These are phyloP conservation scores for Lagodon rhomboides DNA, from an alignment of 2,797 vertebrate genomes.

Conservation along the genomic window DNA sequence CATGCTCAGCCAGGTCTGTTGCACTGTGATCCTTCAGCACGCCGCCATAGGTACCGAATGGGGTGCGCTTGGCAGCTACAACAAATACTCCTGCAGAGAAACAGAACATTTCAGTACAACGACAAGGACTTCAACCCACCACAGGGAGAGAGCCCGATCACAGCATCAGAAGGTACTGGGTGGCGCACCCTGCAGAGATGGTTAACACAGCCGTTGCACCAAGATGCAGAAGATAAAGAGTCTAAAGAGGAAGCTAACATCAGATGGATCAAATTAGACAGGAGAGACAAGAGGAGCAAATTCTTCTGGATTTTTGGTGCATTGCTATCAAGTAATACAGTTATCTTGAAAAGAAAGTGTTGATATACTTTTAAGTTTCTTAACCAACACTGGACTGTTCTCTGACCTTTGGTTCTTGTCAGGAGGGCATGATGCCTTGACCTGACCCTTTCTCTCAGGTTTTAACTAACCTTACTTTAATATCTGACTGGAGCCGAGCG, in stretches of 20 bases:
- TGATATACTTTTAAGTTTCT: not conserved
- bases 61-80: conserved; percentile 96
- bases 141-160: conserved; percentile 13
- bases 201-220: not conserved
- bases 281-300: not conserved
- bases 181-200: not conserved
- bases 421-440: conserved; percentile 3
- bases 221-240: conserved; percentile 5
- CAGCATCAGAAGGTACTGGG: not conserved
- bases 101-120: conserved; percentile 19
- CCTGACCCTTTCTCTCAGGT: not conserved
- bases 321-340: not conserved
- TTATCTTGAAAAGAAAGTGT: not conserved
- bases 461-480: conserved; percentile 4
- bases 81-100: conserved; percentile 91
- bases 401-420: not conserved
- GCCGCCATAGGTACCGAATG: conserved; percentile 94
- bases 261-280: not conserved
- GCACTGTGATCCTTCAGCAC: conserved; percentile 92
- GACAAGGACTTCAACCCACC: not conserved
- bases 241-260: not conserved
- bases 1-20: conserved; percentile 91
- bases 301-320: not conserved
- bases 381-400: not conserved
- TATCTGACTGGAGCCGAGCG: not conserved